These are phyloP conservation scores for Parnassius mnemosyne DNA, from an alignment of 2,888 invertebrate genomes.

Conservation along the genomic window DNA sequence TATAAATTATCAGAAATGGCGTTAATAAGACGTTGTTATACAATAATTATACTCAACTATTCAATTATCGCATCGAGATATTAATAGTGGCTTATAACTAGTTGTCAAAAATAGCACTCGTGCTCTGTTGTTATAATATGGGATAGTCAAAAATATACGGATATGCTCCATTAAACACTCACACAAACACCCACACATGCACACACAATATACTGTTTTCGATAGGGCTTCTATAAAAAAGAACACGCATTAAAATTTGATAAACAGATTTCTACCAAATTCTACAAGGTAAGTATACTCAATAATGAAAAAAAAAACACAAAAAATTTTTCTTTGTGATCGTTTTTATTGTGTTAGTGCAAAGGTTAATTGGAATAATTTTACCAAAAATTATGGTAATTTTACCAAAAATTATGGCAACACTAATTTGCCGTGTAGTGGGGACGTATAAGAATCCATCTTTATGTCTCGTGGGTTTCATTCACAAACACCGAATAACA, in stretches of 20 bases:
- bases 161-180: neutral
- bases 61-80: neutral
- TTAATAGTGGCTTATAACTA: slow-evolving; percentile 9
- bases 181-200: slow-evolving; percentile 1
- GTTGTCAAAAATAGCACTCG: slow-evolving; percentile 20
- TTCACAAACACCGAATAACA: no score
- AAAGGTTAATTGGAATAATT: no score
- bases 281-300: no score
- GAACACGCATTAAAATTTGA: neutral
- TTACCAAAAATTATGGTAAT: no score
- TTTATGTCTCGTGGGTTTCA: no score
- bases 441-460: no score
- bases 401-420: no score
- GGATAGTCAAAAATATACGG: slow-evolving; percentile 11
- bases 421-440: no score
- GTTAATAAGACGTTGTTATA: neutral
- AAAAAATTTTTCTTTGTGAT: no score
- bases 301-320: no score
- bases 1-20: neutral
- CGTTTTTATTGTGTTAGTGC: no score
- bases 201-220: neutral
- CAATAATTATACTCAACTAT: neutral
- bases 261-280: no score
- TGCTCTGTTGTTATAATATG: slow-evolving; percentile 1
- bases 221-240: neutral